These are phyloP conservation scores for Plodia interpunctella DNA, from an alignment of 1,140 invertebrate species.

Conservation along the genomic window DNA sequence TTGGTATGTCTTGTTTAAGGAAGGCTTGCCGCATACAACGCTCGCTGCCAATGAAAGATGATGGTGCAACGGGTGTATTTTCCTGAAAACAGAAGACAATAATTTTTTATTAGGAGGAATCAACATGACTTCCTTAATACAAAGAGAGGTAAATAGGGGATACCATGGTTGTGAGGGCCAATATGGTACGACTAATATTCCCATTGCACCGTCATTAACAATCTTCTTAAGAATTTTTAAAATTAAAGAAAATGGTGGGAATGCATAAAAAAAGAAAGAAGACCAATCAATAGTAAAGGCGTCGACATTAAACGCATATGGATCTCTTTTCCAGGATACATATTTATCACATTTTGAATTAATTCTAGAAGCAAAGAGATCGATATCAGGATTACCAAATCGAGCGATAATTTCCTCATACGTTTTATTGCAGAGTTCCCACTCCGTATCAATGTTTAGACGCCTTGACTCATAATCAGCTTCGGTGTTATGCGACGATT, in stretches of 20 bases:
- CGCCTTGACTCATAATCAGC: slow-evolving; percentile 16
- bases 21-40: slow-evolving; percentile 31
- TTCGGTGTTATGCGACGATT: slow-evolving; percentile 14
- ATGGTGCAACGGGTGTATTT: slow-evolving; percentile 23
- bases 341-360: slow-evolving; percentile 22
- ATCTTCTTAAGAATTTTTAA: slow-evolving; percentile 20
- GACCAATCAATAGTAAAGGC: too few relatives aligned
- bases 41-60: slow-evolving; percentile 35
- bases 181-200: slow-evolving; percentile 17
- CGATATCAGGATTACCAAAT: slow-evolving; percentile 17
- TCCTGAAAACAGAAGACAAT: slow-evolving; percentile 23
- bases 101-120: slow-evolving; percentile 24
- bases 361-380: slow-evolving; percentile 16
- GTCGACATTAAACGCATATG: too few relatives aligned
- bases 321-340: too few relatives aligned
- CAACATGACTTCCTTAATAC: slow-evolving; percentile 14
- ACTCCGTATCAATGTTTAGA: slow-evolving; percentile 17
- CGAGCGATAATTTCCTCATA: slow-evolving; percentile 3
- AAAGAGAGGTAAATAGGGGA: slow-evolving; percentile 18
- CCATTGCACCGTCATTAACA: slow-evolving; percentile 13
- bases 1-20: slow-evolving; percentile 17
- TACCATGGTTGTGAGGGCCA: slow-evolving; percentile 21
- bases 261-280: too few relatives aligned
- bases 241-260: neutral
- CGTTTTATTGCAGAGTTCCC: slow-evolving; percentile 7